Percentiles rank a stretch among this genome's conserved stretches.
phyloP scores from a whole-genome alignment of 2,113 vertebrate species.

The Nestor notabilis region DNA sequence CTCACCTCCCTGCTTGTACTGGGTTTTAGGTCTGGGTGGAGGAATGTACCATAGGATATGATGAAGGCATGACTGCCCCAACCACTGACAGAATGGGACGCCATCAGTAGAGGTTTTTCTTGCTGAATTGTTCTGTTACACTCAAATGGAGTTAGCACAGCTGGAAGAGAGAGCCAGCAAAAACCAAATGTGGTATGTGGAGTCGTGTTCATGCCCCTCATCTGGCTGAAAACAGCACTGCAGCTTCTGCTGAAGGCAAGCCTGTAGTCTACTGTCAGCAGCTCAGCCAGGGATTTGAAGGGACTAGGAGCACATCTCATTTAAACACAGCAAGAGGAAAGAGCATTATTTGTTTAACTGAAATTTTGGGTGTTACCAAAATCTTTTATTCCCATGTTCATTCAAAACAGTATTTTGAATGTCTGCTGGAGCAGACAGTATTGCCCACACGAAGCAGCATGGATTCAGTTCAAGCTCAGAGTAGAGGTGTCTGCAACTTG shows the following conservation, averaged over 20 bases:
- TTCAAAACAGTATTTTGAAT: too few relatives aligned
- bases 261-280: background rate
- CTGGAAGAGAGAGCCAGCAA: background rate
- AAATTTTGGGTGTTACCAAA: background rate
- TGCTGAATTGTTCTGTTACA: background rate
- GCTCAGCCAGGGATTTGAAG: background rate
- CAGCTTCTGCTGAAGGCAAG: background rate
- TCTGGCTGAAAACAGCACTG: background rate
- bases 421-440: background rate
- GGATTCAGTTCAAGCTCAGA: background rate
- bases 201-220: fast-evolving
- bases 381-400: background rate
- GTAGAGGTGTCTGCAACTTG: background rate
- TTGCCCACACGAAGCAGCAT: background rate
- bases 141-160: background rate
- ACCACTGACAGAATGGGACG: background rate
- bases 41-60: background rate
- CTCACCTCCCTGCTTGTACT: background rate
- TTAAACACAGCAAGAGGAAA: background rate
- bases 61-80: background rate
- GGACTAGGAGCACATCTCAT: background rate
- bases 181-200: background rate
- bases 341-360: conserved; percentile 4
- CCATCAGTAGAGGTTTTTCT: background rate
- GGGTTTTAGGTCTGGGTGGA: background rate